These are phyloP conservation scores for Napeogenes sylphis DNA, from an alignment of 2,888 invertebrate genomes.

Conservation along the genomic window DNA sequence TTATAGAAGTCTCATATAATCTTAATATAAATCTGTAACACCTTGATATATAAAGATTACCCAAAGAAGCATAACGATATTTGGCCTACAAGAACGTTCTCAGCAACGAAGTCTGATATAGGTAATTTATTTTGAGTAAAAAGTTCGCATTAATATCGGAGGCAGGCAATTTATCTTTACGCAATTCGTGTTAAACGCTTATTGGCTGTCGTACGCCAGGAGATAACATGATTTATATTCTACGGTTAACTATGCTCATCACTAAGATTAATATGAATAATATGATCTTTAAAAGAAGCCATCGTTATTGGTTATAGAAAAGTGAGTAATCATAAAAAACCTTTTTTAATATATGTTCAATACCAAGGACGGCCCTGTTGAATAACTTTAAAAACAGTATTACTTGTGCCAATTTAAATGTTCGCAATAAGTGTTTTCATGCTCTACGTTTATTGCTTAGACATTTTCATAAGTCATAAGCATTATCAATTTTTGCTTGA, in stretches of 20 bases:
- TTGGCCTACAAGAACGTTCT: conserved; percentile 4
- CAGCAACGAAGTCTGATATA: conserved; percentile 43
- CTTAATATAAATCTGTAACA: too few relatives aligned
- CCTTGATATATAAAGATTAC: too few relatives aligned
- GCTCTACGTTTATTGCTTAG: not conserved
- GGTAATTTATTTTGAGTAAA: conserved; percentile 63
- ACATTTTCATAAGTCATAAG: not conserved
- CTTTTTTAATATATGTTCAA: not conserved
- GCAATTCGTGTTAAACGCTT: conserved; percentile 69
- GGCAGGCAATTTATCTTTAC: conserved; percentile 64
- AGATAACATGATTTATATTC: conserved; percentile 63
- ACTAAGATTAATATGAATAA: conserved; percentile 14
- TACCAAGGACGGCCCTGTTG: not conserved
- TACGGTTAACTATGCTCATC: conserved; percentile 50
- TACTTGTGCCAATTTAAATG: not conserved
- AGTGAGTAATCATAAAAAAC: not conserved
- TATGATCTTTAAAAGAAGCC: conserved; percentile 6
- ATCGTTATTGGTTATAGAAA: conserved; percentile 1
- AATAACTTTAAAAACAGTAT: not conserved
- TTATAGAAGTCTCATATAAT: too few relatives aligned
- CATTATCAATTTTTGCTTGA: not conserved
- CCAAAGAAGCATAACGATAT: not conserved
- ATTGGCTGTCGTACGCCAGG: conserved; percentile 64
- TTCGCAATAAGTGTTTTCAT: not conserved
- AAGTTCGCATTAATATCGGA: conserved; percentile 66